Percentiles rank a stretch among this genome's conserved stretches.
Conservation (phyloP, 2,113 vertebrate species). For the Stigmatopora nigra region DNA sequence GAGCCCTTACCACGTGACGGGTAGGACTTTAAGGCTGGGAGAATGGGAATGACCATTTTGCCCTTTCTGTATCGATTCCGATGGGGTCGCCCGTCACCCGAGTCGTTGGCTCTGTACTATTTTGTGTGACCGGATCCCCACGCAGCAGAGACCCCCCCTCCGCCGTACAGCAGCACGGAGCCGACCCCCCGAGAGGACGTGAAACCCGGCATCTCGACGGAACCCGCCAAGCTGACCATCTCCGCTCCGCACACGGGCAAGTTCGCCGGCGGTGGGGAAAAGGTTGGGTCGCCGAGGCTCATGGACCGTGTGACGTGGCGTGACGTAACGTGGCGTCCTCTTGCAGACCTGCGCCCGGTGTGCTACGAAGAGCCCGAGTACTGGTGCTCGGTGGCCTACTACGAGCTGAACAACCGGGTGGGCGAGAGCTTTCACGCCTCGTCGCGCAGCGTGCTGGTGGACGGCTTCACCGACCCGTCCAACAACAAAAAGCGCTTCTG, state of each 20-base stretch:
- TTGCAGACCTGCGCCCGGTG: conserved; percentile 86
- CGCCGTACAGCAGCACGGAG: conserved; percentile 80
- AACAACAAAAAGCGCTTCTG: conserved; percentile 98
- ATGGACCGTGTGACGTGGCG: no score
- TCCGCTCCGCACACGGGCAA: conserved; percentile 78
- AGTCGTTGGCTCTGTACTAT: no score
- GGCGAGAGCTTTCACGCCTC: conserved; percentile 96
- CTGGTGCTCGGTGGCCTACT: conserved; percentile 97
- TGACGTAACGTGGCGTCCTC: not conserved
- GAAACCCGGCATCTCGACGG: conserved; percentile 69
- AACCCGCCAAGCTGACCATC: conserved; percentile 72
- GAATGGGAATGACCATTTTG: no score
- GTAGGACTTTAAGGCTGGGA: no score
- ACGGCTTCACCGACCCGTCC: conserved; percentile 96
- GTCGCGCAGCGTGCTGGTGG: conserved; percentile 86
- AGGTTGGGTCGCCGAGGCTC: no score
- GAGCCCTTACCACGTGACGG: conserved; percentile 83
- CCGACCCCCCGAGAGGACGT: conserved; percentile 71
- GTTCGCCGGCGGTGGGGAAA: not conserved
- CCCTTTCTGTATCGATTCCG: no score
- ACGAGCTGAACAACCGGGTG: conserved; percentile 93
- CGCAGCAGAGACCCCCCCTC: conserved; percentile 79
- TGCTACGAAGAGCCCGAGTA: conserved; percentile 95
- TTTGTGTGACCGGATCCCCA: not conserved
- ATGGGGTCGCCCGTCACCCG: no score